phyloP scores from a whole-genome alignment of 2,888 invertebrate genomes.

The Hyalella azteca region DNA sequence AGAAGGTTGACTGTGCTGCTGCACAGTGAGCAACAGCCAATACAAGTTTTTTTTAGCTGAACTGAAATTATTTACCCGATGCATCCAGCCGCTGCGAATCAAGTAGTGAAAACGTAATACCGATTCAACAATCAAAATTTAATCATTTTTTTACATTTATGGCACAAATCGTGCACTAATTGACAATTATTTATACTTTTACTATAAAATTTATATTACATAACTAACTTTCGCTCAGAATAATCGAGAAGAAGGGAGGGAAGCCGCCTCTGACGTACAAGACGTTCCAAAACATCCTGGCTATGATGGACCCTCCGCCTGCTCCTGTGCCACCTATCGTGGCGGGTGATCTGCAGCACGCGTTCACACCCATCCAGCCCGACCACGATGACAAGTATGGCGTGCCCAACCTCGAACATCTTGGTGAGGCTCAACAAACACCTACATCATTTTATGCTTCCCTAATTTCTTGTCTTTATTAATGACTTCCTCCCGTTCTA shows the following conservation, averaged over 20 bases:
- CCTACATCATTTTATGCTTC: background rate
- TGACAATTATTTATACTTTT: too few species aligned
- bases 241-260: conserved; percentile 81
- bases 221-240: too few species aligned
- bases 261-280: conserved; percentile 85
- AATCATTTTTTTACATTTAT: too few species aligned
- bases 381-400: conserved; percentile 84
- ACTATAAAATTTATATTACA: too few species aligned
- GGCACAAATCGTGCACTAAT: too few species aligned
- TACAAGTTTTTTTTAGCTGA: too few species aligned
- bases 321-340: conserved; percentile 70
- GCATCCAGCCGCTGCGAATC: too few species aligned
- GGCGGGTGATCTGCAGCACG: conserved; percentile 68
- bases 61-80: too few species aligned
- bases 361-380: conserved; percentile 73
- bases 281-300: conserved; percentile 81
- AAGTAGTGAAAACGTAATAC: too few species aligned
- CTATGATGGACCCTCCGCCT: conserved; percentile 77
- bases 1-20: too few species aligned
- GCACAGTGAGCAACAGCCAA: too few species aligned
- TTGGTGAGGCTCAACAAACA: conserved; percentile 68
- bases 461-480: background rate
- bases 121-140: too few species aligned
- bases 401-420: conserved; percentile 83
- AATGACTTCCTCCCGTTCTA: background rate